Evolutionary conservation across 2,113 vertebrate species (phyloP).

Genomic region (Hypomesus transpacificus): DNA sequence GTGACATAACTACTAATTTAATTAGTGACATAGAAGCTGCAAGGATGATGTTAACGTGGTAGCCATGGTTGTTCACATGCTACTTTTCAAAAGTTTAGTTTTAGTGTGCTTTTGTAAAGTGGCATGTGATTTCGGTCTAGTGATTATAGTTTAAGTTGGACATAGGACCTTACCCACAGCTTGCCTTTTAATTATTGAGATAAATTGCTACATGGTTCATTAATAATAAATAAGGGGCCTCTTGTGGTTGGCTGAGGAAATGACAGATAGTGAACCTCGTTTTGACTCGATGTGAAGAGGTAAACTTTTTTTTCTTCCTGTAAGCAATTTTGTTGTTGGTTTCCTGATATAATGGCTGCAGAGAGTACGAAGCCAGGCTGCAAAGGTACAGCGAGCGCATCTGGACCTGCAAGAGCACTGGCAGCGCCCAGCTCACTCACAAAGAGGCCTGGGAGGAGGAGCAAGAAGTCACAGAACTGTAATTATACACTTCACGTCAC

Average conservation of each 20-base stretch:
- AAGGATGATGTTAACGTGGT: too few species aligned
- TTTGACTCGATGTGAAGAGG: neutral
- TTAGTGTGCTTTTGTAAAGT: neutral
- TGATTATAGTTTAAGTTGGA: neutral
- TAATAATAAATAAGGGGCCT: constrained; percentile 30
- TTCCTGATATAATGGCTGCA: constrained; percentile 80
- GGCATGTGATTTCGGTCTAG: neutral
- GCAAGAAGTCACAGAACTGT: constrained; percentile 97
- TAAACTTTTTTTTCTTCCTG: neutral
- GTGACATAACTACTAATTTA: too few species aligned
- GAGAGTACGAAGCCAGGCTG: constrained; percentile 91
- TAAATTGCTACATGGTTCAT: constrained; percentile 22
- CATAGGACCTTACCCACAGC: neutral
- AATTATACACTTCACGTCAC: constrained; percentile 69
- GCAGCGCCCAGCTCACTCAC: constrained; percentile 95
- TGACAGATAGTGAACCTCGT: neutral
- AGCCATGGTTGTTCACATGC: too few species aligned
- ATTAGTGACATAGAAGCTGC: too few species aligned
- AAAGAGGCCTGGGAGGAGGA: constrained; percentile 99
- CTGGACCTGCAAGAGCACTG: constrained; percentile 98
- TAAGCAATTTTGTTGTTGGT: constrained; percentile 25
- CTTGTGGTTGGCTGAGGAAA: neutral
- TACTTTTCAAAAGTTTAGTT: too few species aligned
- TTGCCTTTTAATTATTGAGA: constrained; percentile 44
- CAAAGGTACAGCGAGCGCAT: constrained; percentile 86